Evolutionary conservation across 2,888 invertebrate species (phyloP), one percentile per base, ranked within the genome.

Genomic region (Leptinotarsa rubiginosa): DNA sequence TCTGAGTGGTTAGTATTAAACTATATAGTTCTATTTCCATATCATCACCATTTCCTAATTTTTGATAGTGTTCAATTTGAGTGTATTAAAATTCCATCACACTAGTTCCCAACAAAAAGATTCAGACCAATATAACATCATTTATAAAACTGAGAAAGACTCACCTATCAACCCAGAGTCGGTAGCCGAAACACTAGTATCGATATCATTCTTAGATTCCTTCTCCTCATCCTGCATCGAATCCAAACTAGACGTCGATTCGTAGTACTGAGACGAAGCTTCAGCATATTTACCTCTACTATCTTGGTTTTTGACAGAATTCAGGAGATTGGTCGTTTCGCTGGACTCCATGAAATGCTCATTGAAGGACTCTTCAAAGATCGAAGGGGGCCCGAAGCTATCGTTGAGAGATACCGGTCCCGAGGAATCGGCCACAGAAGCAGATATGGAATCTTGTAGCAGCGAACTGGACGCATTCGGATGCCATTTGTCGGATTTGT

Each of bases 391-490:
- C 3, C 85, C 87, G 75, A 85, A 77, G 75, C 87, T 87, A 78
- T 87, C 87, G 78, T 87, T 87, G 62, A 87, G 77, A 12, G 87
- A 87, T 15, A 86, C 83, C 25, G 87, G 85, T 31, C 87, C 87
- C 4, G 89, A 88, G 59, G 87, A 87, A 79, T 87, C 87, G 74
- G 85, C 83, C 73, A 86, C 78, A 68, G 91, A 91, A 64, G 90
- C 91, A 74, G 92, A 91, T 47, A 89, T 88, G 73, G 87, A 86
- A 76, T 87, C 87, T 78, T 87, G 86, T 70, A 87, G 78, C 47
- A 84, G 74, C 5, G 86, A 85, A 75, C 83, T 83, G 70, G 91
- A 89, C 49, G 90, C 90, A 81, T 84, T 84, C 15, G 85, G 84
- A 62, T 83, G 83, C 85, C 85, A 86, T 73, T 80, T 83, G 73